These are phyloP conservation scores for Drosophila trapezifrons DNA, from an alignment of 1,140 invertebrate species.

Conservation along the genomic window DNA sequence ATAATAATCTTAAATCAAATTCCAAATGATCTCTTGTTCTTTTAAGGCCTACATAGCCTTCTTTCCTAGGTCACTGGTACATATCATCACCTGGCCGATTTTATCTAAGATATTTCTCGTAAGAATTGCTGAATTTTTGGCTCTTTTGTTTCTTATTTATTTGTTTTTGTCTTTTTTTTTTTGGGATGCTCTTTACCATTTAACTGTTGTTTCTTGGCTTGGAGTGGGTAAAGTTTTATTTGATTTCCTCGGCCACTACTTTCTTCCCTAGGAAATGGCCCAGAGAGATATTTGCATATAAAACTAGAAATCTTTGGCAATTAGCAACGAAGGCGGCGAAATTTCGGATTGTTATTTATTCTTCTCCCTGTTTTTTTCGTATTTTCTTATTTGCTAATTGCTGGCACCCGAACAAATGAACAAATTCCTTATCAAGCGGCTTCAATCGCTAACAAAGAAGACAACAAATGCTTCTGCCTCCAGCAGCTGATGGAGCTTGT, in stretches of 20 bases:
- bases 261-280: conserved; percentile 55
- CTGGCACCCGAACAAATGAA: conserved; percentile 59
- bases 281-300: conserved; percentile 71
- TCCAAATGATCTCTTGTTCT: background rate
- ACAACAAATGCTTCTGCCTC: conserved; percentile 53
- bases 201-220: conserved; percentile 22
- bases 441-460: conserved; percentile 61
- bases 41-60: background rate
- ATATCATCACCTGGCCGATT: background rate
- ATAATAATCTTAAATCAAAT: background rate
- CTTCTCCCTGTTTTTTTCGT: conserved; percentile 13
- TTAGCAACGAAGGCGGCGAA: conserved; percentile 67
- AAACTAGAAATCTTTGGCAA: conserved; percentile 74
- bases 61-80: conserved; percentile 4
- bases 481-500: conserved; percentile 52
- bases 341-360: conserved; percentile 30
- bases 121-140: background rate
- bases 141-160: background rate
- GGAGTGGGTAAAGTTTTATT: conserved; percentile 21
- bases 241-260: conserved; percentile 46
- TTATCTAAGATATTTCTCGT: conserved; percentile 6
- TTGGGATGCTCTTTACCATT: conserved; percentile 6
- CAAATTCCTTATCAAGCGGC: conserved; percentile 53
- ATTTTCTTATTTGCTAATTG: conserved; percentile 63
- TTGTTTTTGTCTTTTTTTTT: background rate